These are phyloP conservation scores for Drosophila longiperda DNA, from an alignment of 2,888 invertebrate genomes.

Conservation along the genomic window DNA sequence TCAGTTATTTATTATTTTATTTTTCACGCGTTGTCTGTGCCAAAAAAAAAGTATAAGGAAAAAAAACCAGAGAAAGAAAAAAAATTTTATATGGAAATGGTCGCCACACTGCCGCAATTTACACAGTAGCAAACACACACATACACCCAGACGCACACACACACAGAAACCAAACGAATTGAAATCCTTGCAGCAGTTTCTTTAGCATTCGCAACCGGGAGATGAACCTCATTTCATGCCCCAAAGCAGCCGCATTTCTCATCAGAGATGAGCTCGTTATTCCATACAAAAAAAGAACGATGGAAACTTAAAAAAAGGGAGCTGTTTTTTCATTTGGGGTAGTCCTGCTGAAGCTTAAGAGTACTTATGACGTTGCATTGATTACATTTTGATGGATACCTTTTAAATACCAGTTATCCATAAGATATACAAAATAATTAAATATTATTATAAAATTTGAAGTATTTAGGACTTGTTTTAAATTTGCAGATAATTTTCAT, in stretches of 20 bases:
- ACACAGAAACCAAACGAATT: conserved; percentile 7
- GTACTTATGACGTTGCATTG: background rate
- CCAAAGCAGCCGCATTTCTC: conserved; percentile 31
- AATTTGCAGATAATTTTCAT: background rate
- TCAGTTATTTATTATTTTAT: conserved; percentile 73
- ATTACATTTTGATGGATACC: background rate
- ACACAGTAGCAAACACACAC: conserved; percentile 29
- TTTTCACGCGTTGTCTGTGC: conserved; percentile 63
- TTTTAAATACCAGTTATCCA: background rate
- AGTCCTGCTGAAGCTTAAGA: conserved; percentile 9
- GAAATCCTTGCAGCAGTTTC: conserved; percentile 51
- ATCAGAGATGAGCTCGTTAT: conserved; percentile 48
- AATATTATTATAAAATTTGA: background rate
- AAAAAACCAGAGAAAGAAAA: conserved; percentile 16
- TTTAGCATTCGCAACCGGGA: conserved; percentile 40
- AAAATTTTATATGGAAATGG: conserved; percentile 20
- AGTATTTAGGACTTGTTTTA: background rate
- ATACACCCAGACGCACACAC: conserved; percentile 8
- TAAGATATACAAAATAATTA: background rate
- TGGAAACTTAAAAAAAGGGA: background rate
- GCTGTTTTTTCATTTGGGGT: conserved; percentile 4
- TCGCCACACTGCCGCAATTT: conserved; percentile 44
- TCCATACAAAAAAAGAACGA: conserved; percentile 23
- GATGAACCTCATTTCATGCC: conserved; percentile 59
- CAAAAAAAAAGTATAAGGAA: conserved; percentile 19